Evolutionary conservation across 2,888 invertebrate genomes (phyloP).

Genomic region (Oligia latruncula): DNA sequence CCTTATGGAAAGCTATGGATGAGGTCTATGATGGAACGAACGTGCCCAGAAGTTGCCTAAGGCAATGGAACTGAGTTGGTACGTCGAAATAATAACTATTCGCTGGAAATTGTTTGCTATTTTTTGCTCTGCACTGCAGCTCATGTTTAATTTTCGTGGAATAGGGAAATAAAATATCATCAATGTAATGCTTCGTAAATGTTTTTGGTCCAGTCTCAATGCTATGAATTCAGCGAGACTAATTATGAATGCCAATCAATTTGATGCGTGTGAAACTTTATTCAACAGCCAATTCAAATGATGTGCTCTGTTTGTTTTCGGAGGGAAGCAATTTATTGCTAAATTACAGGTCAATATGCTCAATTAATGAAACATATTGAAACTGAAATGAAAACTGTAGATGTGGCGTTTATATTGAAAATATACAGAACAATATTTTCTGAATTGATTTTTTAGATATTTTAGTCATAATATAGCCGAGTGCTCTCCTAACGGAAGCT

Average conservation of each 20-base stretch:
- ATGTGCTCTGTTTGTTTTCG: neutral
- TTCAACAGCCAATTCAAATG: neutral
- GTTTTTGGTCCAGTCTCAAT: constrained; percentile 1
- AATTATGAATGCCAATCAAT: neutral
- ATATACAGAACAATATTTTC: neutral
- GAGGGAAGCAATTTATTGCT: neutral
- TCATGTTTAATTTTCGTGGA: constrained; percentile 16
- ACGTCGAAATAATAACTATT: neutral
- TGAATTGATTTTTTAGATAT: neutral
- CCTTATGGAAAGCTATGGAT: too few relatives aligned
- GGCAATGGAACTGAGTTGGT: neutral
- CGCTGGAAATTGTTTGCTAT: constrained; percentile 10
- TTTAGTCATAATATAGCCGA: constrained; percentile 3
- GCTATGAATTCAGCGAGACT: constrained; percentile 6
- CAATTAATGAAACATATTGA: neutral
- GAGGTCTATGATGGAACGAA: too few relatives aligned
- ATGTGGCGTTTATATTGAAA: neutral
- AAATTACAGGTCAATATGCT: neutral
- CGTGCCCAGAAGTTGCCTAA: too few relatives aligned
- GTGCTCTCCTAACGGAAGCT: neutral
- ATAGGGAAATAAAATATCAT: neutral
- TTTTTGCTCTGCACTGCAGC: neutral
- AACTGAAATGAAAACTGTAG: neutral
- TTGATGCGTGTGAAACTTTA: neutral
- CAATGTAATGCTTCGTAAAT: neutral